Percentiles rank a stretch among this genome's conserved stretches.
Conservation (phyloP, 1,140 invertebrate genomes). For the Dendrolimus punctatus region DNA sequence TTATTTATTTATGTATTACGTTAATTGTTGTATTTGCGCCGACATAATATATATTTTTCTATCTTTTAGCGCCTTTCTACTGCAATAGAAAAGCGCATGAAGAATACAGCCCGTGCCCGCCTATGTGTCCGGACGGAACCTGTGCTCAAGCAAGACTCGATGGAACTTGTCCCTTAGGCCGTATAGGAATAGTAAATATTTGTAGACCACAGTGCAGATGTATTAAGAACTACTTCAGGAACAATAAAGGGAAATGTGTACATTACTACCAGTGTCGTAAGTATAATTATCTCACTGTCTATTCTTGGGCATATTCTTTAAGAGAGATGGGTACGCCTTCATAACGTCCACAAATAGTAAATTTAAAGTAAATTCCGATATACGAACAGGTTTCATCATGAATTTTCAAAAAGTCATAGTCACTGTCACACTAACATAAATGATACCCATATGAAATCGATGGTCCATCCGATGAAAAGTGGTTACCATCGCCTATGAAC, state of each 20-base stretch:
- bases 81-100: slow-evolving; percentile 1
- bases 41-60: slow-evolving; percentile 5
- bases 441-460: no score
- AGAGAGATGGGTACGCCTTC: no score
- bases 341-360: no score
- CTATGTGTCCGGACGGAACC: slow-evolving; percentile 1
- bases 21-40: no score
- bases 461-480: no score
- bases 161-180: neutral
- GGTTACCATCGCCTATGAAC: no score
- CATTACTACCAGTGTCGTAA: slow-evolving; percentile 21
- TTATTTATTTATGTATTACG: no score
- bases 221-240: slow-evolving; percentile 19
- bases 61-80: slow-evolving; percentile 1
- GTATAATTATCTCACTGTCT: neutral
- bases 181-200: neutral
- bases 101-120: slow-evolving; percentile 4
- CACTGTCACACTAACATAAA: no score
- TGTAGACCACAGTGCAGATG: slow-evolving; percentile 6
- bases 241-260: slow-evolving; percentile 24
- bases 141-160: slow-evolving; percentile 4
- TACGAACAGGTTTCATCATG: no score
- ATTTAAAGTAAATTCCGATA: no score
- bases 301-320: no score
- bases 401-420: no score